A percentile compares a stretch with the other conserved stretches of the same genome.
Conservation (phyloP, 1,140 invertebrate genomes). For the Pollicipes pollicipes region DNA sequence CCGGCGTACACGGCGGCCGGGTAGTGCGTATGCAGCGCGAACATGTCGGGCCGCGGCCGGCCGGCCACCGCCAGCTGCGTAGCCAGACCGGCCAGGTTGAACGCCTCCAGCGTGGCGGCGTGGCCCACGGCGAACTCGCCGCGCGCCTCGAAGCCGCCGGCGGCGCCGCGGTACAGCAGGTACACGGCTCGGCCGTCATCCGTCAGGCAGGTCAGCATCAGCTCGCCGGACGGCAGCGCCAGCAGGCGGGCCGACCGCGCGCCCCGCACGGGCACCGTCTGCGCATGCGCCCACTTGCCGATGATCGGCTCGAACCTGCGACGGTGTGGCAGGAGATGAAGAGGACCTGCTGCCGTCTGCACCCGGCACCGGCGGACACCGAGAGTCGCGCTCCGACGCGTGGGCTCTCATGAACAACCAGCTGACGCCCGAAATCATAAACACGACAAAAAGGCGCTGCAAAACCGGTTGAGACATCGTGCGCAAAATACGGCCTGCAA, state of each 20-base stretch:
- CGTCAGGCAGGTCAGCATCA: neutral
- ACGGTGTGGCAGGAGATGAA: too few relatives aligned
- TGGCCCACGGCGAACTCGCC: neutral
- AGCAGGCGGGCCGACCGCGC: neutral
- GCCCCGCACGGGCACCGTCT: neutral
- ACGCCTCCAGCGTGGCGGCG: neutral
- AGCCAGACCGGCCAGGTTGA: neutral
- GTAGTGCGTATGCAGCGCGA: neutral
- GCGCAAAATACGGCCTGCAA: too few relatives aligned
- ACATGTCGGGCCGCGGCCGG: neutral
- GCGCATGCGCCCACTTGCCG: neutral
- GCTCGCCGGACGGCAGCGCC: neutral
- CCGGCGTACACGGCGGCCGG: neutral
- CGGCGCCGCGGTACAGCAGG: neutral
- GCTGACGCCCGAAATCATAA: too few relatives aligned
- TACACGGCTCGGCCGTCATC: neutral
- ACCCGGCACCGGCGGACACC: too few relatives aligned
- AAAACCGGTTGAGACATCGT: too few relatives aligned
- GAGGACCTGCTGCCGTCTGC: too few relatives aligned
- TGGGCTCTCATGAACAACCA: too few relatives aligned
- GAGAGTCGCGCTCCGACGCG: too few relatives aligned
- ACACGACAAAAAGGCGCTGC: too few relatives aligned
- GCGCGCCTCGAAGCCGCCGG: neutral
- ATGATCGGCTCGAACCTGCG: too few relatives aligned
- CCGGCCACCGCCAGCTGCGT: neutral